Evolutionary conservation across 2,797 vertebrate species (phyloP), one percentile per base, ranked within the genome.

Genomic region (Aeoliscus strigatus): DNA sequence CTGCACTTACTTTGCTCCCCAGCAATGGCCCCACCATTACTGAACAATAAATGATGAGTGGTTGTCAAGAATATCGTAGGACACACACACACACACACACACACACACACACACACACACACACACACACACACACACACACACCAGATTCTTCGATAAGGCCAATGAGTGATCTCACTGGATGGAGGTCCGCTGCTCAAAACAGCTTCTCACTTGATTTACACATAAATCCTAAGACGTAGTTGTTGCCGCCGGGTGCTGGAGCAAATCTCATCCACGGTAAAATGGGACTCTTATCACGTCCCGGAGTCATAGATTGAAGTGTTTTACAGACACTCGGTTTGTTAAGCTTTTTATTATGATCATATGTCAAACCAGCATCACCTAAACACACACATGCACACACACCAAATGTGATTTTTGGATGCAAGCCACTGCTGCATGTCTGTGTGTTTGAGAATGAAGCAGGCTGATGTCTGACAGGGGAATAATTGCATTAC

Each of bases 401-500:
- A 49, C 12, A 15, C 39, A 50, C 17, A 34, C 41, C 23, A 60
- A 39, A 67, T 60, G 24, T 33, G 42, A 55, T 66, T 60, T 14
- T 1, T 39, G 23, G 14, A 39, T 45, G 32, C 38, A 21, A 23
- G 41, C 42, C n/a, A 32, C 14, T 21, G 12, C 15, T 45, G 38
- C 43, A 16, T 12, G 7, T 31, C 29, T 42, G 41, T 38, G 24
- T 31, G 23, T 36, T 21, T 21, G 15, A 26, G 24, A 10, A 39
- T 31, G 14, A 44, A 52, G 36, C 30, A 27, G 54, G 67, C 48
- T 55, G 56, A 75, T 67, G 50, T 61, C 53, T 78, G 60, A 77
- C 56, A 55, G 42, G 61, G 57, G 61, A 75, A 77, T 78, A 75
- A 77, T 79, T 70, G 68, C 61, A 66, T 69, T 66, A 75, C 50